Evolutionary conservation across 2,797 vertebrate genomes (phyloP).

Genomic region (Rhynchotus rufescens): DNA sequence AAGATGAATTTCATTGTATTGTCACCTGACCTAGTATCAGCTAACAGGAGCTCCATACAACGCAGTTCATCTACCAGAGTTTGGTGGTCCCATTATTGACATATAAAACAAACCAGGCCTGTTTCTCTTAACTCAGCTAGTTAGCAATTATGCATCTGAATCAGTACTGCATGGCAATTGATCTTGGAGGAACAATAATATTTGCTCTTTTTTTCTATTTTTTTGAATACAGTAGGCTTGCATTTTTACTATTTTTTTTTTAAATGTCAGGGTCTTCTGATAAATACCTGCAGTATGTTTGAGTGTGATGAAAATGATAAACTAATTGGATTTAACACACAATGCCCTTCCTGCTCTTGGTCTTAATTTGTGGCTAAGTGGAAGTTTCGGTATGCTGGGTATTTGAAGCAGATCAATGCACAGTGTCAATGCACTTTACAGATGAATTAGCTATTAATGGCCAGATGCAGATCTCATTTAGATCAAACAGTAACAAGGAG

Average conservation of each 20-base stretch:
- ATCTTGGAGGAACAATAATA: neutral
- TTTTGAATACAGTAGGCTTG: neutral
- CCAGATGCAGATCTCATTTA: neutral
- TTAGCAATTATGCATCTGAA: slow-evolving; percentile 14
- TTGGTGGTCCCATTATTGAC: slow-evolving; percentile 39
- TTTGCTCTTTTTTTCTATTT: neutral
- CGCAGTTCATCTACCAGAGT: slow-evolving; percentile 16
- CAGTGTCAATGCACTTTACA: slow-evolving; percentile 1
- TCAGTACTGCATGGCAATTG: neutral
- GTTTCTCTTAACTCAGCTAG: slow-evolving; percentile 38
- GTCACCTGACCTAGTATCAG: slow-evolving; percentile 74
- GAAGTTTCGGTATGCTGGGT: slow-evolving; percentile 5
- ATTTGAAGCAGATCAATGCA: neutral
- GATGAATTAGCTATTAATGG: neutral
- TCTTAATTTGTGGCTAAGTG: slow-evolving; percentile 22
- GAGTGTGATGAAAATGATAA: slow-evolving; percentile 16
- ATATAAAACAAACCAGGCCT: slow-evolving; percentile 39
- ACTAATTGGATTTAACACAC: slow-evolving; percentile 28
- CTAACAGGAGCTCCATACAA: slow-evolving; percentile 49
- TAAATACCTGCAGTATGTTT: neutral
- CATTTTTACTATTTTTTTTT: neutral
- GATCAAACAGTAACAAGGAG: neutral
- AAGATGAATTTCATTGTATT: slow-evolving; percentile 66
- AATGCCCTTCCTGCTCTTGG: neutral
- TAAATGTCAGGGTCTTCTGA: neutral